Evolutionary conservation across 2,888 invertebrate genomes (phyloP).

Genomic region (Caenorhabditis sinica): DNA sequence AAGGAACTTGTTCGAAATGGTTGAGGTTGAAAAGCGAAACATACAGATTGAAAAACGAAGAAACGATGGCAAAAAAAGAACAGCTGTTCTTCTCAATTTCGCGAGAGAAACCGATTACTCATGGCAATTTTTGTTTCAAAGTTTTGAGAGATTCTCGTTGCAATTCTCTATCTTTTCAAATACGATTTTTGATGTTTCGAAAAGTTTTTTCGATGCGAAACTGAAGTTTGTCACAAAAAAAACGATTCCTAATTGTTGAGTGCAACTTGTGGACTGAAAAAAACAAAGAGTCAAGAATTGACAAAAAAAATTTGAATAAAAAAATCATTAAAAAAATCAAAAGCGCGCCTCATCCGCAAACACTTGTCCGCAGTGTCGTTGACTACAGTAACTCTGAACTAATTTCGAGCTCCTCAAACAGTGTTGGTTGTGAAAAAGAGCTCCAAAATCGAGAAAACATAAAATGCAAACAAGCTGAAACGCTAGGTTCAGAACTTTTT

Average conservation of each 20-base stretch:
- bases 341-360: conserved; percentile 10
- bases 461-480: too few species aligned
- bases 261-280: background rate
- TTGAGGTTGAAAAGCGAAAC: background rate
- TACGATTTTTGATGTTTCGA: conserved; percentile 30
- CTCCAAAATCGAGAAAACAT: too few species aligned
- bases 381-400: too few species aligned
- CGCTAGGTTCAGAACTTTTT: too few species aligned
- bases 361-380: background rate
- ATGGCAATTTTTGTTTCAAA: conserved; percentile 23
- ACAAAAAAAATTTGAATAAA: too few species aligned
- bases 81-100: conserved; percentile 43
- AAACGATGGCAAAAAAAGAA: conserved; percentile 21
- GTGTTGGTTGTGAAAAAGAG: too few species aligned
- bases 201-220: background rate
- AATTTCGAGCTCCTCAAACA: too few species aligned
- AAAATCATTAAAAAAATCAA: conserved; percentile 11
- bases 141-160: conserved; percentile 25
- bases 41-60: background rate
- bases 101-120: conserved; percentile 24
- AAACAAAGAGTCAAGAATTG: background rate
- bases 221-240: too few species aligned
- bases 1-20: background rate
- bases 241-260: too few species aligned
- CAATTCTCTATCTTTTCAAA: conserved; percentile 11